Percentiles rank a stretch among this genome's conserved stretches.
Evolutionary conservation across 2,113 vertebrate species (phyloP).

Genomic region (Canis aureus): DNA sequence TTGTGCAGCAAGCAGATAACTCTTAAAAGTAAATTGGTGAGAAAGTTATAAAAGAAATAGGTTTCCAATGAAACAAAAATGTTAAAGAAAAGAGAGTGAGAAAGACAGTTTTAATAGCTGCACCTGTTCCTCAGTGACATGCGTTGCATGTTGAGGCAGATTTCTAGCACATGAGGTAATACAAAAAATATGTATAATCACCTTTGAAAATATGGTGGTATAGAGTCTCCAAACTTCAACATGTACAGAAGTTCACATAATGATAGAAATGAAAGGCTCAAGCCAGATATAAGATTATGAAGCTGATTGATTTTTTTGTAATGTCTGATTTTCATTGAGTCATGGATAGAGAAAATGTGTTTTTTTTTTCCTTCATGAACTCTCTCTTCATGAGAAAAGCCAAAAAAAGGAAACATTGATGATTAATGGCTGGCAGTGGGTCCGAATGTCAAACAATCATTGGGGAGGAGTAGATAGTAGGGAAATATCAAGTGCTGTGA

Average conservation of each 20-base stretch:
- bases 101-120: background rate
- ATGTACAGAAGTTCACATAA: background rate
- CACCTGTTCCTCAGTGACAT: background rate
- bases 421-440: background rate
- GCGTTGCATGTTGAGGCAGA: background rate
- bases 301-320: background rate
- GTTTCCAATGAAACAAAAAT: background rate
- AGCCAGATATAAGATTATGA: background rate
- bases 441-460: background rate
- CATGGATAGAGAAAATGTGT: background rate
- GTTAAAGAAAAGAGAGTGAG: background rate
- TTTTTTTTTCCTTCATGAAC: background rate
- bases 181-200: background rate
- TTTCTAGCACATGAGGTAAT: background rate
- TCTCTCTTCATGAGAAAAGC: background rate
- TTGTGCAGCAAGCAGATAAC: background rate
- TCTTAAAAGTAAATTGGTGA: background rate
- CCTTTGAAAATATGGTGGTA: background rate
- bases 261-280: background rate
- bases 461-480: too few species aligned
- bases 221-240: background rate
- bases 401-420: background rate
- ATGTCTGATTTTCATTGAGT: background rate
- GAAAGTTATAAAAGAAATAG: background rate
- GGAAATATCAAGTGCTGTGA: background rate